Conservation (phyloP, 2,888 invertebrate genomes). For the Conops quadrifasciatus region DNA sequence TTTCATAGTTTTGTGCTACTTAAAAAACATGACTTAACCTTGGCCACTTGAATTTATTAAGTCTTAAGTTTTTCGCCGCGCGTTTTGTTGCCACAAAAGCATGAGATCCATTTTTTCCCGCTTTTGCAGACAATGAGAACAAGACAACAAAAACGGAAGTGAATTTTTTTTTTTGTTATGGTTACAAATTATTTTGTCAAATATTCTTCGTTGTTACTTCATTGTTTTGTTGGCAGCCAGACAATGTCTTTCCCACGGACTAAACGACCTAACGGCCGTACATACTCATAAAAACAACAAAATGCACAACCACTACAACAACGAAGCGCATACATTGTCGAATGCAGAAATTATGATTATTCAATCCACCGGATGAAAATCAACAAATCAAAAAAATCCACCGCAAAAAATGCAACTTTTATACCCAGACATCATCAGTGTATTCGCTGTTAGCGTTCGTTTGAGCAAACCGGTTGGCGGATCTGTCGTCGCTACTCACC, state of each 20-base stretch:
- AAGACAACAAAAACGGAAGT: too few species aligned
- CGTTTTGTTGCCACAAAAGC: not conserved
- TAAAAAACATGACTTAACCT: too few species aligned
- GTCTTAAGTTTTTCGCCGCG: not conserved
- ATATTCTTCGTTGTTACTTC: slow-evolving; percentile 17
- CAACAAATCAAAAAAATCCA: too few species aligned
- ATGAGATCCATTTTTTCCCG: slow-evolving; percentile 1
- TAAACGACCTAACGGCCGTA: too few species aligned
- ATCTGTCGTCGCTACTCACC: slow-evolving; percentile 63
- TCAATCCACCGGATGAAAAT: too few species aligned
- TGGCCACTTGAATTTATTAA: slow-evolving; percentile 13
- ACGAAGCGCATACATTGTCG: too few species aligned
- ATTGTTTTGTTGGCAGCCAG: not conserved
- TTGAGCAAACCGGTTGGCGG: slow-evolving; percentile 6
- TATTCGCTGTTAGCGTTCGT: not conserved
- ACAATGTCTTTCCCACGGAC: slow-evolving; percentile 26
- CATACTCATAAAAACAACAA: too few species aligned
- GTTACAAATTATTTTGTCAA: not conserved
- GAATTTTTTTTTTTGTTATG: slow-evolving; percentile 9
- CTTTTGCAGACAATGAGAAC: not conserved
- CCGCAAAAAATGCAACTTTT: too few species aligned
- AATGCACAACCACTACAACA: too few species aligned
- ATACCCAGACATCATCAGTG: not conserved
- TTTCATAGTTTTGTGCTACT: too few species aligned
- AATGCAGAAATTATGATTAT: too few species aligned